Base-by-base conservation (phyloP, 1,140 invertebrate species). In the Drosophila lacertosa region DNA sequence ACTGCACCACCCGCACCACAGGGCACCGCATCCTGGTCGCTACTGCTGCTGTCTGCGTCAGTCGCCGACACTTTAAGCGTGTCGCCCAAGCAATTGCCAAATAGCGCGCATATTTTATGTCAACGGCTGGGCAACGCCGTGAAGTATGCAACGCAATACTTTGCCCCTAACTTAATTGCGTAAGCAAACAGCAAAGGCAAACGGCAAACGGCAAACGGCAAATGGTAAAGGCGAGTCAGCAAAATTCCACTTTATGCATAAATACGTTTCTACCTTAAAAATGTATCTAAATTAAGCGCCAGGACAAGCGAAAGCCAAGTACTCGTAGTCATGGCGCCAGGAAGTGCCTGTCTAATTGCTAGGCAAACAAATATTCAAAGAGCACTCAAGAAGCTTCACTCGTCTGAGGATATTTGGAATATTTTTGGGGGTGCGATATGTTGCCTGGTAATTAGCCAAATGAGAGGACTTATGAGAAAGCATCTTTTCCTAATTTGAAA, bases 81-180 rank as follows among this genome's bases (percentile, higher is more conserved):
- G 44, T 13, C 50, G 16, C 15, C 54, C 68, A 66, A 45, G 45
- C 44, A 51, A 59, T 63, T 59, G 54, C 39, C 68, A 66, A 72
- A 72, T 62, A 67, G 48, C 69, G 40, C 39, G 69, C 69, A 67
- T 67, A 72, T 60, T 67, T 60, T 40, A 67, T 60, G 50, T 63
- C 47, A 68, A 62, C 45, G 37, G 39, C 11, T 60, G 39, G 40
- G 64, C 13, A 37, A 18, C 44, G 29, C 55, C 64, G 20, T 24
- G 32, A 60, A 72, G 48, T 72, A 54, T 67, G 69, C 60, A 65
- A 58, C 7, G 62, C 64, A 58, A 53, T 66, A 59, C 54, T 66
- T 33, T 59, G 35, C 6, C 64, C 13, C 16, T 29, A 59, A 44
- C 32, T 40, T 67, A 72, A 72, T 67, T 72, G 55, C 64, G 33